Base-by-base conservation (phyloP, 2,113 vertebrate genomes). In the Grammomys dolichurus region DNA sequence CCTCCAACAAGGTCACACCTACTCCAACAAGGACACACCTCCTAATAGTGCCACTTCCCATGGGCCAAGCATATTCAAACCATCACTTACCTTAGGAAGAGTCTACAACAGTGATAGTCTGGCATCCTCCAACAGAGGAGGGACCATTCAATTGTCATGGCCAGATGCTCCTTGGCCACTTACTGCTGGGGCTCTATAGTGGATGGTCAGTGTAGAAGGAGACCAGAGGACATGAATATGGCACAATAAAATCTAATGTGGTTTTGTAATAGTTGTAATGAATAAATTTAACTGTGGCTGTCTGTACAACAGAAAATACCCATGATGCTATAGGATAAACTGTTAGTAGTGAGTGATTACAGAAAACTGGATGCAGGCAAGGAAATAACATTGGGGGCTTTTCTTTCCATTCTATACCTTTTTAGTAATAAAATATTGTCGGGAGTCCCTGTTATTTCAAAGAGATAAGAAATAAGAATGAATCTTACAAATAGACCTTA, bases 391-490 rank as follows among this genome's bases (percentile, higher is more conserved):
- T 43, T 43, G 31, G 28, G 33, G 17, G 16, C 8, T 60, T 93
- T 88, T 77, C 51, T 96, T 48, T 48, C 4, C 26, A 48, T 92
- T 97, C 82, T 78, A 58, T 69, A 58, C 36, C 69, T n/a, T 69
- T 81, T 65, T 70, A n/a, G 69, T 72, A 51, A n/a, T 78, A 84
- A 20, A 87, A 87, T 97, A 90, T 93, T 93, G 19, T 89, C 82
- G 82, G 6, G 19, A 58, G 10, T 77, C 51, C 54, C 40, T 90
- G 16, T 48, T 51, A 75, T 14, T 91, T 80, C 69, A 80, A 94
- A 94, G 51, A 87, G 58, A 84, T 46, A 82, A 85, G 60, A 93
- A 58, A 81, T 33, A 54, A 85, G 90, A 96, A 92, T 77, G 40
- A 82, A 58, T 75, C 43, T 77, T 95, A 19, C 73, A 60, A 77